Conservation (phyloP, 2,888 invertebrate species). For the Sarcophaga subvicina region DNA sequence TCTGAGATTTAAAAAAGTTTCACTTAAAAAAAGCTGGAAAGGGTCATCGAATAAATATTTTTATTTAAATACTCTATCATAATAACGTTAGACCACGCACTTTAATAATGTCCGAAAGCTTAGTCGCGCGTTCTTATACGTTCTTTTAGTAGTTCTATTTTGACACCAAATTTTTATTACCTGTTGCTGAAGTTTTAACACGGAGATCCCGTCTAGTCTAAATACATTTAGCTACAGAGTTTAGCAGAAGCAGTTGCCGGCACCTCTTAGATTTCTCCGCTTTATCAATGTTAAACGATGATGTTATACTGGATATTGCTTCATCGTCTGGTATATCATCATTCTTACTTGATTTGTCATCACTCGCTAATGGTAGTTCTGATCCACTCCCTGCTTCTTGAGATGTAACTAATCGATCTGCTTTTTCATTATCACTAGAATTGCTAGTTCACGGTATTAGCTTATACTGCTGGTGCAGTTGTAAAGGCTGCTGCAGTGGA, state of each 20-base stretch:
- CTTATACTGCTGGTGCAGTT: slow-evolving; percentile 56
- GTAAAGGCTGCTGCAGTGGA: slow-evolving; percentile 71
- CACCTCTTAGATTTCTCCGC: slow-evolving; percentile 68
- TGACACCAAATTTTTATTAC: no score
- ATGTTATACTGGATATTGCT: slow-evolving; percentile 74
- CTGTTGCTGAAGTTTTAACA: no score
- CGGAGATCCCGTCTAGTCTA: no score
- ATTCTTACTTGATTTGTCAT: slow-evolving; percentile 73
- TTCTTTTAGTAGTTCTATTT: no score
- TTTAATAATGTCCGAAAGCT: no score
- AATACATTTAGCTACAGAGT: slow-evolving; percentile 76
- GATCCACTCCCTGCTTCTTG: slow-evolving; percentile 64
- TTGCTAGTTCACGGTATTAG: slow-evolving; percentile 70
- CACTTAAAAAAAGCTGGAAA: no score
- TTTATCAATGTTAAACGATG: slow-evolving; percentile 74
- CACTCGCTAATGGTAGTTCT: slow-evolving; percentile 71
- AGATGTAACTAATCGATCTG: slow-evolving; percentile 67
- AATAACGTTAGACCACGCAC: no score
- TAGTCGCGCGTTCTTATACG: no score
- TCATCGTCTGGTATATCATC: slow-evolving; percentile 64
- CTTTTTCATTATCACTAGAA: slow-evolving; percentile 79
- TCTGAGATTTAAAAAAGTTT: no score
- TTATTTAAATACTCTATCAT: no score
- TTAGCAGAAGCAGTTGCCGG: slow-evolving; percentile 85
- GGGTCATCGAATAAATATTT: no score